Evolutionary conservation across 2,888 invertebrate genomes (phyloP).

Genomic region (Gastracanthus pulcherrimus): DNA sequence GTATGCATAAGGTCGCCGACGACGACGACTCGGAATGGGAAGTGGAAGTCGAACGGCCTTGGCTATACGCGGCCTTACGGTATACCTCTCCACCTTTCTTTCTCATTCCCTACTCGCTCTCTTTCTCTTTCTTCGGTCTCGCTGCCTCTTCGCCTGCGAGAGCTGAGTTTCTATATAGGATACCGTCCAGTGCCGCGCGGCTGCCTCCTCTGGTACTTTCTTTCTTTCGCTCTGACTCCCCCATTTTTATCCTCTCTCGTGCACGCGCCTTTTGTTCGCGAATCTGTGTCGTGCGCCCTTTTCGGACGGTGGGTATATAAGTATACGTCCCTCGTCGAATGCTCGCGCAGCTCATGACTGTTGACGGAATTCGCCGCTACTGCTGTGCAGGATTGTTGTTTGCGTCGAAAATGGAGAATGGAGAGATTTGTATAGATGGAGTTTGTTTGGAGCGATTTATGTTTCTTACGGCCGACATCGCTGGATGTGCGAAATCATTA

Average conservation of each 20-base stretch:
- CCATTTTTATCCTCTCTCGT: neutral
- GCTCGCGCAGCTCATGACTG: too few species aligned
- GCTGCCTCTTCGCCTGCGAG: neutral
- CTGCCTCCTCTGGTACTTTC: neutral
- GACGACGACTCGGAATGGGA: constrained; percentile 37
- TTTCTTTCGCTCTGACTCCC: neutral
- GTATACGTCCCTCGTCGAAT: neutral
- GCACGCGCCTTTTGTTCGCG: constrained; percentile 16
- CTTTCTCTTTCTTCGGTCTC: neutral
- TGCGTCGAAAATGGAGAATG: too few species aligned
- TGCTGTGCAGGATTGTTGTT: too few species aligned
- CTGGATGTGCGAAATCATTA: too few species aligned
- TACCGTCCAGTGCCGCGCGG: too few species aligned
- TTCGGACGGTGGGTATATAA: too few species aligned
- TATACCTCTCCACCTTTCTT: constrained; percentile 21
- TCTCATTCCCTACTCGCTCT: neutral
- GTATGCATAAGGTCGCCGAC: constrained; percentile 8
- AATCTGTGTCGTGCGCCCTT: neutral
- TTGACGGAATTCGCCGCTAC: too few species aligned
- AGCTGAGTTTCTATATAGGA: constrained; percentile 5
- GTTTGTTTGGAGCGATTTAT: too few species aligned
- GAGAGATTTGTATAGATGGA: too few species aligned
- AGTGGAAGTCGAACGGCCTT: constrained; percentile 55
- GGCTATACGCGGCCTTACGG: constrained; percentile 43
- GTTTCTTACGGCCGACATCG: too few species aligned